Evolutionary conservation across 2,113 vertebrate genomes (phyloP), one percentile per base, ranked within the genome.

Genomic region (cat (Felis catus)): DNA sequence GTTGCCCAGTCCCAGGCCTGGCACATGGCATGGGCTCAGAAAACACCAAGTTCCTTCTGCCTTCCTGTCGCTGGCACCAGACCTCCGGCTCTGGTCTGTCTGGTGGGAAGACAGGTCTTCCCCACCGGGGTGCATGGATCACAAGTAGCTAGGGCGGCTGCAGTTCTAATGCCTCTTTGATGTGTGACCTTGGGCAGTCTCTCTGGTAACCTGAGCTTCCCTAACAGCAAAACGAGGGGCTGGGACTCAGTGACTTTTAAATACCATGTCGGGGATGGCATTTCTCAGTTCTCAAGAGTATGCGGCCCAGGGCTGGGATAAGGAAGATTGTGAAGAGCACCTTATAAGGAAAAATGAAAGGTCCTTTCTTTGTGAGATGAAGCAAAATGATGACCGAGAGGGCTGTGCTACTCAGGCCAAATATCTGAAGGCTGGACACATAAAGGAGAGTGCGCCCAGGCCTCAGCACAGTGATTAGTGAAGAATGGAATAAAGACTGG

Each of bases 401-500:
- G 79, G 18, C 25, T 19, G 41, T 48, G 55, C 31, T 70, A 5
- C 36, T 81, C 33, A 0, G 68, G 61, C 70, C 45, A 66, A 76
- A 45, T 53, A 55, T 33, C 58, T 73, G 55, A 83, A 79, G 53
- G n/a, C 27, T 82, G 55, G 39, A 33, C 15, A 29, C 11, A 13
- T 45, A 45, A 88, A 39, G 53, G 55, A 55, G 27, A 23, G 1
- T 65, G 25, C 7, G 6, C 33, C 51, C 3, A 19, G 71, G 55
- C 18, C 76, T 91, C 63, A 14, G 48, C 39, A 53, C n/a, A 58
- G 53, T 27, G 68, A 33, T 73, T 84, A 83, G 58, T 65, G 82
- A 90, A 88, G 73, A 78, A n/a, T 89, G 83, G 82, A 89, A 15
- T 63, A 29, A 73, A 94, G 86, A 86, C 89, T 83, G 36, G 58